Evolutionary conservation across 2,797 vertebrate genomes (phyloP).

Genomic region (Zenarchopterus dispar): DNA sequence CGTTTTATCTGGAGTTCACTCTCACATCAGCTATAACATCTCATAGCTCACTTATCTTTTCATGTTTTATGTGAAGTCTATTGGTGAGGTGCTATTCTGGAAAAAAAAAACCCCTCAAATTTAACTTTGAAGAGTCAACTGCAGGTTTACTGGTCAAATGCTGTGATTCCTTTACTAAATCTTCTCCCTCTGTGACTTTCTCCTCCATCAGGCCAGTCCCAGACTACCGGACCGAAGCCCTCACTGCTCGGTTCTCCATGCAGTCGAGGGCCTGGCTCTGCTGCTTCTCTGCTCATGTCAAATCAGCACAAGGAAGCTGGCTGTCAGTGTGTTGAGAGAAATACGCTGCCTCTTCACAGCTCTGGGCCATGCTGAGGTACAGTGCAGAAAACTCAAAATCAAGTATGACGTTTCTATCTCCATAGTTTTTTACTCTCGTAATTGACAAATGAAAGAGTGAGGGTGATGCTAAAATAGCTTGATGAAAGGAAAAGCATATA

Average conservation of each 20-base stretch:
- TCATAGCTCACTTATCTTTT: too few species aligned
- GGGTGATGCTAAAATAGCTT: neutral
- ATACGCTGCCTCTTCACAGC: conserved; percentile 93
- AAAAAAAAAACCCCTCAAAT: neutral
- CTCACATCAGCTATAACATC: too few species aligned
- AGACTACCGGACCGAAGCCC: conserved; percentile 90
- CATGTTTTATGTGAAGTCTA: too few species aligned
- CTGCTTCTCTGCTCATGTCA: conserved; percentile 97
- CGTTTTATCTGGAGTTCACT: too few species aligned
- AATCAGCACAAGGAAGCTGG: conserved; percentile 93
- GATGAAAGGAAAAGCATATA: conserved; percentile 17
- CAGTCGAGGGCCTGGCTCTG: conserved; percentile 93
- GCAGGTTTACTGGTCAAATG: conserved; percentile 2
- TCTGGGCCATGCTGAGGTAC: conserved; percentile 95
- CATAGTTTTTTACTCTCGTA: neutral
- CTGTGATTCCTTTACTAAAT: neutral
- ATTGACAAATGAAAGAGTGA: neutral
- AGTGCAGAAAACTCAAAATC: neutral
- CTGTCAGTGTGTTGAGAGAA: conserved; percentile 93
- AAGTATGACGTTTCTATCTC: neutral
- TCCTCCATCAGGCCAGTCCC: conserved; percentile 83
- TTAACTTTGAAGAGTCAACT: neutral
- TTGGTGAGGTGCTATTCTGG: too few species aligned
- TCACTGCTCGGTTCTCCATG: conserved; percentile 93
- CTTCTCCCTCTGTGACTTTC: neutral